These are phyloP conservation scores for Lycocorax pyrrhopterus DNA, from an alignment of 2,113 vertebrate genomes.

Conservation along the genomic window DNA sequence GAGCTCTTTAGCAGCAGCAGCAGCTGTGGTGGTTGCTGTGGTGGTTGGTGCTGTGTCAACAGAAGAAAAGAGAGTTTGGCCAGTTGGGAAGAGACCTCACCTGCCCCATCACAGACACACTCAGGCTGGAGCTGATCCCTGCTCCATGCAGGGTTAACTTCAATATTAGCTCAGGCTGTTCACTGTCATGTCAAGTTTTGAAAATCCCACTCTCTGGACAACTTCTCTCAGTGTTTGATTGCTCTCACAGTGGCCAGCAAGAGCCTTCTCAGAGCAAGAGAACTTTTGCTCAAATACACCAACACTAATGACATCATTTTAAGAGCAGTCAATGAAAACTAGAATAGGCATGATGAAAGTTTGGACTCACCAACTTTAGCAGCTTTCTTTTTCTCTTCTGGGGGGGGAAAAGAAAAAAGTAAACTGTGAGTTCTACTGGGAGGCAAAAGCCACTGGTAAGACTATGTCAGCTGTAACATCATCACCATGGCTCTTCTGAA, in stretches of 20 bases:
- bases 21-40: not conserved
- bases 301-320: not conserved
- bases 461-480: not conserved
- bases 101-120: not conserved
- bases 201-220: not conserved
- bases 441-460: not conserved
- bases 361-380: slow-evolving; percentile 61
- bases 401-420: not conserved
- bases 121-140: not conserved
- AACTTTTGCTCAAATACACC: not conserved
- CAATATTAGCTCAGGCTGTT: not conserved
- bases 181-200: not conserved
- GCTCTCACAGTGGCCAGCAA: not conserved
- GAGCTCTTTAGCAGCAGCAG: not conserved
- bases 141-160: not conserved
- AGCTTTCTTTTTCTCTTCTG: slow-evolving; percentile 63
- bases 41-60: not conserved
- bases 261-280: not conserved
- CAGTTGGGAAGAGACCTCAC: not conserved
- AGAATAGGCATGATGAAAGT: not conserved
- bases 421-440: not conserved
- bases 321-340: not conserved
- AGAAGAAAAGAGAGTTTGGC: not conserved
- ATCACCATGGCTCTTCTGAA: not conserved
- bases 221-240: not conserved